Conservation (phyloP, 1,140 invertebrate species). For the Drosophila ficusphila region DNA sequence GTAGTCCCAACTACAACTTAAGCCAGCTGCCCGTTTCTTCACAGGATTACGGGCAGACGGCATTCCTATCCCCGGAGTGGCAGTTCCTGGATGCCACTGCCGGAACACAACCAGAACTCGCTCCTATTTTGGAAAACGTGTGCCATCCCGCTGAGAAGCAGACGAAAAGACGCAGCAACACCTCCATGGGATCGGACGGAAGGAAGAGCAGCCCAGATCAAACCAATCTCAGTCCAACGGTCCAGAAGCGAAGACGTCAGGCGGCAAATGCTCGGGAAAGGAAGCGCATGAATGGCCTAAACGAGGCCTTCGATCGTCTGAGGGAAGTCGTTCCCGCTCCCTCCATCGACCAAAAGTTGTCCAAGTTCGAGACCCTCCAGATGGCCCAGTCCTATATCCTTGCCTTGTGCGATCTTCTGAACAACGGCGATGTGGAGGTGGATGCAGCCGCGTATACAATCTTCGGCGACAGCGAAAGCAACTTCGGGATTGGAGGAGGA, state of each 20-base stretch:
- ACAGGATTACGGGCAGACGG: slow-evolving; percentile 40
- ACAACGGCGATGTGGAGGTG: slow-evolving; percentile 60
- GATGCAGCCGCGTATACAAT: slow-evolving; percentile 56
- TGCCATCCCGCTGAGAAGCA: background rate
- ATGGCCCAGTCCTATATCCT: slow-evolving; percentile 95
- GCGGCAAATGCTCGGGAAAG: slow-evolving; percentile 92
- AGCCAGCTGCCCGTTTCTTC: slow-evolving; percentile 1
- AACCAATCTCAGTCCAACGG: slow-evolving; percentile 85
- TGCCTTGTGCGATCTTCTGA: slow-evolving; percentile 88
- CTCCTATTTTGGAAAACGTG: background rate
- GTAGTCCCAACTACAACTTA: slow-evolving; percentile 69
- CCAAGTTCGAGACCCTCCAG: slow-evolving; percentile 94
- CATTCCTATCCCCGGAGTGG: slow-evolving; percentile 58
- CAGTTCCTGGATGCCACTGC: slow-evolving; percentile 45
- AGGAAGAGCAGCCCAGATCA: slow-evolving; percentile 14
- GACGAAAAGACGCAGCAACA: background rate
- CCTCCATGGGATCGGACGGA: slow-evolving; percentile 17
- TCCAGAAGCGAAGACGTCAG: slow-evolving; percentile 87
- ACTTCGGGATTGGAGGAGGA: slow-evolving; percentile 41
- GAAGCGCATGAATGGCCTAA: slow-evolving; percentile 92
- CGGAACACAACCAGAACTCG: slow-evolving; percentile 1
- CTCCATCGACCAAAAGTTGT: slow-evolving; percentile 91
- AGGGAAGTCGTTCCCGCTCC: slow-evolving; percentile 92
- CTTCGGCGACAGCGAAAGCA: slow-evolving; percentile 52
- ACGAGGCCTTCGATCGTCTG: slow-evolving; percentile 92